A percentile compares a stretch with the other conserved stretches of the same genome.
These are phyloP conservation scores for Tragelaphus imberbis DNA, from an alignment of 2,113 vertebrate genomes.

Conservation along the genomic window DNA sequence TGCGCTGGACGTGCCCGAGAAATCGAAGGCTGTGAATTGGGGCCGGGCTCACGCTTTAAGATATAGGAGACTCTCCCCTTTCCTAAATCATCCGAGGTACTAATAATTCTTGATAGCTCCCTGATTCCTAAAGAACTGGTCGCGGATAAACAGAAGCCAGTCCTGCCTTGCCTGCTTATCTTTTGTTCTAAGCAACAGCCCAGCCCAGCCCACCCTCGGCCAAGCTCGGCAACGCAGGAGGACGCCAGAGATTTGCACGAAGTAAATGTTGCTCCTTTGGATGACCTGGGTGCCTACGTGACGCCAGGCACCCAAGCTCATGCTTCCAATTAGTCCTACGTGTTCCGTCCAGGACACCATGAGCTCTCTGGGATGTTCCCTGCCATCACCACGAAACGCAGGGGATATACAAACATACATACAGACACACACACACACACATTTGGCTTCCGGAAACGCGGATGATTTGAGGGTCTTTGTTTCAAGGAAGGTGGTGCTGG, in stretches of 20 bases:
- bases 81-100: neutral
- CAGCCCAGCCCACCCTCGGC: neutral
- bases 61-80: neutral
- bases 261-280: neutral
- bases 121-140: neutral
- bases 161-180: neutral
- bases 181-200: neutral
- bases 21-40: neutral
- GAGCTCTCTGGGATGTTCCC: neutral
- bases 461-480: neutral
- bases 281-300: neutral
- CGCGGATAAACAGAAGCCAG: neutral
- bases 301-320: neutral
- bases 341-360: neutral
- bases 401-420: too few relatives aligned
- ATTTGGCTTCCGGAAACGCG: neutral
- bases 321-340: neutral
- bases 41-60: neutral
- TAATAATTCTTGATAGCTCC: too few relatives aligned
- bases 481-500: neutral
- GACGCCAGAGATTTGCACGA: neutral
- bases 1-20: neutral
- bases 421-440: too few relatives aligned
- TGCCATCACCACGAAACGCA: neutral
- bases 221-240: neutral